A percentile compares a stretch with the other conserved stretches of the same genome.
These are phyloP conservation scores for Himalopsyche anomala DNA, from an alignment of 2,888 invertebrate species.

Conservation along the genomic window DNA sequence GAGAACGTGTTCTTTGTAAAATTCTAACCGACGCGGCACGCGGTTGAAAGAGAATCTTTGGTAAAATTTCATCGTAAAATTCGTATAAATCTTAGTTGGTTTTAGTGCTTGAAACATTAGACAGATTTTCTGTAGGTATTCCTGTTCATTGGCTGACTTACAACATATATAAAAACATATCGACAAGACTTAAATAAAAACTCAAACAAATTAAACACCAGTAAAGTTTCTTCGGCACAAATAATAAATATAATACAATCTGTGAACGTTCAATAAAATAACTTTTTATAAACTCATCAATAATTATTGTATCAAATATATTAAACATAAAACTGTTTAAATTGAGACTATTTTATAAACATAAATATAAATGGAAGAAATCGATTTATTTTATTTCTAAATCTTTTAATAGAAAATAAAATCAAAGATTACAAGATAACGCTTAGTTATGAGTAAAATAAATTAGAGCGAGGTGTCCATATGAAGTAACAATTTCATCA, in stretches of 20 bases:
- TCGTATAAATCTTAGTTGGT: slow-evolving; percentile 45
- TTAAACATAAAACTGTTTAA: no score
- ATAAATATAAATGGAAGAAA: no score
- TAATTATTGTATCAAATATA: no score
- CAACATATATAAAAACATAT: no score
- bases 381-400: neutral
- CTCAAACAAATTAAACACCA: no score
- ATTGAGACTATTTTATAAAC: no score
- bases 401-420: neutral
- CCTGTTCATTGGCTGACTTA: neutral
- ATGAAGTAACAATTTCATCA: neutral
- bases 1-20: slow-evolving; percentile 63
- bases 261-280: no score
- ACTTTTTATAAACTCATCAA: no score
- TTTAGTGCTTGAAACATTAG: slow-evolving; percentile 43
- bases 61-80: slow-evolving; percentile 54
- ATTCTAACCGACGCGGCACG: slow-evolving; percentile 50
- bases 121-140: slow-evolving; percentile 35
- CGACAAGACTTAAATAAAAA: no score
- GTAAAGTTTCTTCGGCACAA: no score
- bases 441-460: neutral
- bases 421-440: neutral
- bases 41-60: slow-evolving; percentile 50
- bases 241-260: no score
- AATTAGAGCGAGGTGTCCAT: slow-evolving; percentile 35